A percentile compares a stretch with the other conserved stretches of the same genome.
phyloP scores from a whole-genome alignment of 2,113 vertebrate species.

The Colossoma macropomum region DNA sequence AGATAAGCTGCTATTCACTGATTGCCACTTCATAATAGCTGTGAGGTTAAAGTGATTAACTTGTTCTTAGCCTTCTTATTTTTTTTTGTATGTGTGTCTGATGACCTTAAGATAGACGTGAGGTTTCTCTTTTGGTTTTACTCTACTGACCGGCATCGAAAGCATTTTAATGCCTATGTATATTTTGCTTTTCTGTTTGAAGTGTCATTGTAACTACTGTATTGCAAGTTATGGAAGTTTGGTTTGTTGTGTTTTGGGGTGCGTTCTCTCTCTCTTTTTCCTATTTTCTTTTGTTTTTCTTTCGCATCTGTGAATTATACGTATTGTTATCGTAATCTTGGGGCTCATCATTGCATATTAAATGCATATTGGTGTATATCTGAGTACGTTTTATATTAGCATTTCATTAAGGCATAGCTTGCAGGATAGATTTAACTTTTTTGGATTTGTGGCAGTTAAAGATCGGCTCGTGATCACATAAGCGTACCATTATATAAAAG shows the following conservation, averaged over 20 bases:
- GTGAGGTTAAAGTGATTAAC: conserved; percentile 97
- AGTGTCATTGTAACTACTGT: conserved; percentile 99
- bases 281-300: conserved; percentile 58
- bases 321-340: conserved; percentile 76
- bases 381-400: conserved; percentile 84
- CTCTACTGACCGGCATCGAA: conserved; percentile 70
- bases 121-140: conserved; percentile 64
- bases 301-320: conserved; percentile 95
- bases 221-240: conserved; percentile 90
- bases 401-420: conserved; percentile 84
- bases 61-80: conserved; percentile 88
- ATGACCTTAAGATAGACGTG: conserved; percentile 89
- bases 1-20: conserved; percentile 99
- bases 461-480: neutral
- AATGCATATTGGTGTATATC: conserved; percentile 89
- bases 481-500: neutral
- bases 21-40: conserved; percentile 98
- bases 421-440: conserved; percentile 86
- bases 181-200: conserved; percentile 93
- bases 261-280: conserved; percentile 13
- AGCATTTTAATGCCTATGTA: conserved; percentile 77
- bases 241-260: conserved; percentile 80
- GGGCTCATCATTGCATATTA: conserved; percentile 90
- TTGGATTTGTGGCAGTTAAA: conserved; percentile 2
- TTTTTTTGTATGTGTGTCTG: conserved; percentile 78